Evolutionary conservation across 2,888 invertebrate genomes (phyloP).

Genomic region (Idaea dimidiata): DNA sequence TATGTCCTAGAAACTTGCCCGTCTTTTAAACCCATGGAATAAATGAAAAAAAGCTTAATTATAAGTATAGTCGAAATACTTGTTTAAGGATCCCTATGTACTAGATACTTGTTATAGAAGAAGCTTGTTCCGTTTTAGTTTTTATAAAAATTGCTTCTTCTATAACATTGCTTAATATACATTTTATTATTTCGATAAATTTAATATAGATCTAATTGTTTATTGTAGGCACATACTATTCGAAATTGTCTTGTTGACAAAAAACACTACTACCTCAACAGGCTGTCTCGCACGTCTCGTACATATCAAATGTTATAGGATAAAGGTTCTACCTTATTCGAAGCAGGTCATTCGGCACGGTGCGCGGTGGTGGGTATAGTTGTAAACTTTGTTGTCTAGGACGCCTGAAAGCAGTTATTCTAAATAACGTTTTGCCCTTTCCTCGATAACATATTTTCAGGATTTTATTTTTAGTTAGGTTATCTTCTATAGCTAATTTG

Average conservation of each 20-base stretch:
- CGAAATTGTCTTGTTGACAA: not conserved
- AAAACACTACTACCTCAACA: not conserved
- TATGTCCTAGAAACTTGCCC: not conserved
- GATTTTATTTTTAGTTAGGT: too few relatives aligned
- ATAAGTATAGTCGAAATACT: not conserved
- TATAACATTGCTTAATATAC: too few relatives aligned
- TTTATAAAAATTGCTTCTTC: too few relatives aligned
- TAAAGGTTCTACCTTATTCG: not conserved
- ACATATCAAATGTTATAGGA: not conserved
- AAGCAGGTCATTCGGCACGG: not conserved
- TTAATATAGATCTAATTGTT: too few relatives aligned
- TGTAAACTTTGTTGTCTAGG: not conserved
- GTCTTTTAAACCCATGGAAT: not conserved
- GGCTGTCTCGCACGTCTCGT: not conserved
- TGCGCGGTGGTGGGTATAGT: not conserved
- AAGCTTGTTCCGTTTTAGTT: too few relatives aligned
- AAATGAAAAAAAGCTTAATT: not conserved
- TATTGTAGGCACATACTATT: not conserved
- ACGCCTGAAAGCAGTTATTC: not conserved
- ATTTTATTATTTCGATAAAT: too few relatives aligned
- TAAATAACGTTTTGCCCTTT: not conserved
- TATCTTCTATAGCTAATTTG: too few relatives aligned
- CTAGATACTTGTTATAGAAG: too few relatives aligned
- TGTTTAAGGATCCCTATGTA: too few relatives aligned
- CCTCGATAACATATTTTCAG: too few relatives aligned